Evolutionary conservation across 2,113 vertebrate species (phyloP).

Genomic region (Apteryx mantelli): DNA sequence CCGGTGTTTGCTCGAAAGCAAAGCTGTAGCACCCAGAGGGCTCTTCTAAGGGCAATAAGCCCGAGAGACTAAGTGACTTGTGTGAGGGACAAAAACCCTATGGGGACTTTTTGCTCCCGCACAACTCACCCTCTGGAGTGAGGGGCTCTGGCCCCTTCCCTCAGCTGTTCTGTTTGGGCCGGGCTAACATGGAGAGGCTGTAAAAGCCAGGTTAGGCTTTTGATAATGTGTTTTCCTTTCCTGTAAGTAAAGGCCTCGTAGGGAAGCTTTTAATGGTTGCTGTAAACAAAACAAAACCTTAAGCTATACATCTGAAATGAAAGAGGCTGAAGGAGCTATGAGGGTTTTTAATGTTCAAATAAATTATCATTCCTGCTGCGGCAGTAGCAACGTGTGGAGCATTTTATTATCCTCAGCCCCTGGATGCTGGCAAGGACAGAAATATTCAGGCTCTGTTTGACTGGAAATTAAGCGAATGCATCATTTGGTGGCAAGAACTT

Average conservation of each 20-base stretch:
- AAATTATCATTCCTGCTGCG: neutral
- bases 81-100: rapidly evolving
- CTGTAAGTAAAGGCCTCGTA: neutral
- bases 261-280: neutral
- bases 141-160: neutral
- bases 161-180: neutral
- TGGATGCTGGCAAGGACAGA: neutral
- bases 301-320: neutral
- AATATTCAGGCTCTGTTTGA: neutral
- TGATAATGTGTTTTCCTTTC: neutral
- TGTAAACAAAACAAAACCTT: neutral
- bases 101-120: rapidly evolving
- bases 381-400: neutral
- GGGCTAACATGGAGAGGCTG: rapidly evolving
- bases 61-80: neutral
- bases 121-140: rapidly evolving
- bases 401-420: neutral
- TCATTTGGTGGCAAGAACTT: neutral
- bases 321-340: neutral
- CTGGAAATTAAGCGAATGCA: slow-evolving; percentile 18
- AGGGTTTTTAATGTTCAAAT: neutral
- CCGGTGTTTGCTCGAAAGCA: neutral
- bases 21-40: neutral
- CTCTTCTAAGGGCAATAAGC: neutral
- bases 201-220: neutral